phyloP scores from a whole-genome alignment of 2,797 vertebrate species.

The Oryzias sinensis region DNA sequence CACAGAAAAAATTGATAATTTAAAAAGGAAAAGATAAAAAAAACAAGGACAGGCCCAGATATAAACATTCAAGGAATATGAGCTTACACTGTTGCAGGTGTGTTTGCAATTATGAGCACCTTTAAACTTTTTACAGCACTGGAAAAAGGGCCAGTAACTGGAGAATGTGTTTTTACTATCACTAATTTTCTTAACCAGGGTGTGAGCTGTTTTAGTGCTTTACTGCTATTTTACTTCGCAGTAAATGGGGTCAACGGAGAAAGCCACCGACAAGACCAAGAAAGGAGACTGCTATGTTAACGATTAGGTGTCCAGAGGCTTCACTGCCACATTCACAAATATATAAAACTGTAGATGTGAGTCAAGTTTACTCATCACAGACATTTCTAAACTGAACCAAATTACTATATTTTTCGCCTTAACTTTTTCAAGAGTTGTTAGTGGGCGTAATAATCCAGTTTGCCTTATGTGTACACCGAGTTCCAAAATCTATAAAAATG shows the following conservation, averaged over 20 bases:
- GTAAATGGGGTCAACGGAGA: conserved; percentile 34
- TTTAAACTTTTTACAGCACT: conserved; percentile 73
- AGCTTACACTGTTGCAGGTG: conserved; percentile 75
- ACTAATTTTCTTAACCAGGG: conserved; percentile 58
- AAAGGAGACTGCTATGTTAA: no score
- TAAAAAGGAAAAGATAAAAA: conserved; percentile 55
- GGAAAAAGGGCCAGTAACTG: conserved; percentile 66
- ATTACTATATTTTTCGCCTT: no score
- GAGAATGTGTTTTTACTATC: conserved; percentile 71
- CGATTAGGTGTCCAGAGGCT: no score
- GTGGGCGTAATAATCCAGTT: no score
- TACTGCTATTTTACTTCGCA: conserved; percentile 41
- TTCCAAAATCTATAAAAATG: no score
- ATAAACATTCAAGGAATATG: conserved; percentile 73
- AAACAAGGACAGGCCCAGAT: conserved; percentile 59
- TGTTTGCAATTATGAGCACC: conserved; percentile 80
- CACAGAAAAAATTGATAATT: conserved; percentile 63
- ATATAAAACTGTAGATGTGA: no score
- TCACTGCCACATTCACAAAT: no score
- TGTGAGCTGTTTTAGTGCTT: conserved; percentile 48
- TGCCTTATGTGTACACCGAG: no score
- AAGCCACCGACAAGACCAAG: conserved; percentile 39
- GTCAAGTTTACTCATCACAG: no score
- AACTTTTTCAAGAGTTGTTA: no score
- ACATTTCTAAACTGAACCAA: no score